Evolutionary conservation across 2,888 invertebrate species (phyloP).

Genomic region (Himalopsyche japonica): DNA sequence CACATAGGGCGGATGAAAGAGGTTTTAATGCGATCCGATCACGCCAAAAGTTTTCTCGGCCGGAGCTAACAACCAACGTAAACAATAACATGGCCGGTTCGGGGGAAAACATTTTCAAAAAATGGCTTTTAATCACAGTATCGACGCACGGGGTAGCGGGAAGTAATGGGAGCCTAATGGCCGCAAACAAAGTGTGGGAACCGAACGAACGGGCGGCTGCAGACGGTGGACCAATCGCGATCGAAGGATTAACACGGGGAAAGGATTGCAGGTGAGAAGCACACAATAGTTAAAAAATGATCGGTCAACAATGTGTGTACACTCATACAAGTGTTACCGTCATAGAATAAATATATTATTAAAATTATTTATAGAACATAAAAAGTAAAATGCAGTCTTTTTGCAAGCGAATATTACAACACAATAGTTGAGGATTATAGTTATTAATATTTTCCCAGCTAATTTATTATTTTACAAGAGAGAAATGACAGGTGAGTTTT

Average conservation of each 20-base stretch:
- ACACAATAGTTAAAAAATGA: not conserved
- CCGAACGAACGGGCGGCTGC: conserved; percentile 1
- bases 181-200: conserved; percentile 38
- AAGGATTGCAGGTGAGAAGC: conserved; percentile 28
- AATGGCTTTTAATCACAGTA: conserved; percentile 40
- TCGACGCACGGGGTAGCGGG: conserved; percentile 26
- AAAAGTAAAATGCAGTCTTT: not conserved
- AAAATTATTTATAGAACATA: not conserved
- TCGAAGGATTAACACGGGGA: conserved; percentile 10
- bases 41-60: conserved; percentile 30
- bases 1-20: conserved; percentile 19
- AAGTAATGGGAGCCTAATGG: conserved; percentile 37
- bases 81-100: conserved; percentile 35
- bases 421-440: not conserved
- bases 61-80: conserved; percentile 11
- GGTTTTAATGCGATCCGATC: conserved; percentile 39
- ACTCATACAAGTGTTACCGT: no score
- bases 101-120: conserved; percentile 33
- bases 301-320: no score
- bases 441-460: not conserved
- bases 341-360: no score
- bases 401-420: not conserved
- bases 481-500: not conserved
- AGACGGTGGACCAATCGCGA: conserved; percentile 2
- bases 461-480: not conserved